Percentiles rank a stretch among this genome's conserved stretches.
These are phyloP conservation scores for Diogma glabrata DNA, from an alignment of 2,888 invertebrate species.

Conservation along the genomic window DNA sequence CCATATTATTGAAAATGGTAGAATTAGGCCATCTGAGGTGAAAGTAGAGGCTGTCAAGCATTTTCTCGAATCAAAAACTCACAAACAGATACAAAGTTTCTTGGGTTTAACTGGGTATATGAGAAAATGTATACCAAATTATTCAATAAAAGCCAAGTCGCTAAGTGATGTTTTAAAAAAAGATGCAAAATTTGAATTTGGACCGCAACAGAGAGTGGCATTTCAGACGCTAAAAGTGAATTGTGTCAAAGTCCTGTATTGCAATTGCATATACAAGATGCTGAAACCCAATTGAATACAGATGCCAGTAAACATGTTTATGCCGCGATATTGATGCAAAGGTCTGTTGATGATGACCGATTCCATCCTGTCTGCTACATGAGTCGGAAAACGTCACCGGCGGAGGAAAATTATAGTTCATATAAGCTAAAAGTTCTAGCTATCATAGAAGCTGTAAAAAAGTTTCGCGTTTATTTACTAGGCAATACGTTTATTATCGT, in stretches of 20 bases:
- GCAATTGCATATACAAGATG: too few species aligned
- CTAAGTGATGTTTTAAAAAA: constrained; percentile 18
- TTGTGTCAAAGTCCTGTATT: neutral
- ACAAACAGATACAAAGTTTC: constrained; percentile 21
- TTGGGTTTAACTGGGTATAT: constrained; percentile 22
- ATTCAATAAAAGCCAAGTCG: constrained; percentile 16
- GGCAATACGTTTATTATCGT: too few species aligned
- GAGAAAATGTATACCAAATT: constrained; percentile 17
- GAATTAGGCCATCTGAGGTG: constrained; percentile 16
- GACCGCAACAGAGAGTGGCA: too few species aligned
- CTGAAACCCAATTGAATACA: neutral
- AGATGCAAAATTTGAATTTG: too few species aligned
- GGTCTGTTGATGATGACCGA: neutral
- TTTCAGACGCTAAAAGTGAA: neutral
- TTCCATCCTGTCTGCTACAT: too few species aligned
- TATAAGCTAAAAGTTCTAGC: neutral
- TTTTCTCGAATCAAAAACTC: constrained; percentile 19
- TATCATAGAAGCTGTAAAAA: neutral
- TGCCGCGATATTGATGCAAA: neutral
- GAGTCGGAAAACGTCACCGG: neutral
- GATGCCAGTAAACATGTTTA: too few species aligned
- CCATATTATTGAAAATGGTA: neutral
- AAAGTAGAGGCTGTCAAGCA: constrained; percentile 19
- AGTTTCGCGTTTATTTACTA: too few species aligned
- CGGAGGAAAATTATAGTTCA: neutral